These are phyloP conservation scores for Antitype chi DNA, from an alignment of 2,888 invertebrate genomes.

Conservation along the genomic window DNA sequence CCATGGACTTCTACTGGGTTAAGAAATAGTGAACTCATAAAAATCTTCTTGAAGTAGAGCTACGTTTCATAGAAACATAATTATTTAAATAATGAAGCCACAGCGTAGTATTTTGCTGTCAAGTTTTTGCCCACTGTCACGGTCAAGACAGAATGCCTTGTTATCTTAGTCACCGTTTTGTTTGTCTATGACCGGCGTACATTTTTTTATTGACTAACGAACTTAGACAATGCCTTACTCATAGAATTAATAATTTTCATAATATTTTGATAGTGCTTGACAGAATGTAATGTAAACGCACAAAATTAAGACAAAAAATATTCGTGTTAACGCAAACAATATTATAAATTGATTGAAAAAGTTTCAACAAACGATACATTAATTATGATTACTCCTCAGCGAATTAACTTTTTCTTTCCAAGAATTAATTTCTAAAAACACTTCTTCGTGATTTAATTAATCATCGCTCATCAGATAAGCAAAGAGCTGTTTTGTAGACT, in stretches of 20 bases:
- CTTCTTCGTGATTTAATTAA: slow-evolving; percentile 61
- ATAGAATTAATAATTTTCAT: background rate
- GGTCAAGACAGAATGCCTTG: slow-evolving; percentile 1
- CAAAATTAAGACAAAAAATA: slow-evolving; percentile 7
- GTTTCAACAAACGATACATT: slow-evolving; percentile 6
- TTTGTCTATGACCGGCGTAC: slow-evolving; percentile 21
- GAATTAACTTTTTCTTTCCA: slow-evolving; percentile 29
- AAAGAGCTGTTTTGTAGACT: slow-evolving; percentile 25
- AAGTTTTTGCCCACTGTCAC: slow-evolving; percentile 21
- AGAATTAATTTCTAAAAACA: slow-evolving; percentile 43
- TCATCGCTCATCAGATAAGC: slow-evolving; percentile 44
- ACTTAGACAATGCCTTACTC: background rate
- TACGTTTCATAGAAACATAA: background rate
- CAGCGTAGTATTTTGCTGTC: background rate
- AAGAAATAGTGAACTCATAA: background rate
- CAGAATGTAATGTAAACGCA: background rate
- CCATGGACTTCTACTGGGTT: background rate
- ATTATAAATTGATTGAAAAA: background rate
- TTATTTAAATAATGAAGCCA: background rate
- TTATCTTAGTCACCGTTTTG: slow-evolving; percentile 39
- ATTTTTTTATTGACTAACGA: slow-evolving; percentile 4
- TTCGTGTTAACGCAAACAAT: background rate
- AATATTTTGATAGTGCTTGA: background rate
- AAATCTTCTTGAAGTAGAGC: too few species aligned
- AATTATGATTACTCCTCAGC: slow-evolving; percentile 19